Base-by-base conservation (phyloP, 2,797 vertebrate genomes). In the Epinephelus coioides region DNA sequence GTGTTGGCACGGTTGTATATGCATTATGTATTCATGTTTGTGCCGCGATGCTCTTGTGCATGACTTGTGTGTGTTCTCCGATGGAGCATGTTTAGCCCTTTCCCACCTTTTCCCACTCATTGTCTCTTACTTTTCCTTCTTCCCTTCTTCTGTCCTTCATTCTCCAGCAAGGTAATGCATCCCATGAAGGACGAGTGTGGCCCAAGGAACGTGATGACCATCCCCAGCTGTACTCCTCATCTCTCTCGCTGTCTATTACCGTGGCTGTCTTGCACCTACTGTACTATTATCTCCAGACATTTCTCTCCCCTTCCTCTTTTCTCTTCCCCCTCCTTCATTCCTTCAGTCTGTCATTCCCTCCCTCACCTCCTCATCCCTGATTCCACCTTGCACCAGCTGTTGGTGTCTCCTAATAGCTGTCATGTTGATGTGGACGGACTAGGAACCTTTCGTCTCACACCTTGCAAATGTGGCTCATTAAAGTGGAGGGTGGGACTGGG, bases 381-480 rank as follows among this genome's bases (percentile, higher is more conserved):
- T 87, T 85, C 89, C 87, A 88, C 91, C 89, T 89, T 89, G 78
- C 85, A 88, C 84, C 93, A 93, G 91, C 90, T 94, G 90, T 87
- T 91, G 86, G 88, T 86, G 90, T 84, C 89, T 91, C 81, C 86
- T 91, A 91, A 91, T 92, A 85, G 87, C 90, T 88, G 90, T 92
- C 92, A 91, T 54, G 76, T 88, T 88, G 90, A 93, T 70, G 73
- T 84, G 86, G 81, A 89, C 60, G 5, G 81, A 88, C 84, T 64
- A 34, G 65, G 83, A 87, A 82, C 78, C 83, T 82, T 91, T 87
- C 53, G 68, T 89, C 89, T 90, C 71, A n/a, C 83, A 84, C 85
- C 75, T 89, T 90, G 90, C 87, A 92, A 93, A 93, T 94, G 89
- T 87, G 89, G 75, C 90, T 94, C 90, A 94, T 94, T 94, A 94